A percentile compares a stretch with the other conserved stretches of the same genome.
These are phyloP conservation scores for Noctua fimbriata DNA, from an alignment of 2,888 invertebrate genomes.

Conservation along the genomic window DNA sequence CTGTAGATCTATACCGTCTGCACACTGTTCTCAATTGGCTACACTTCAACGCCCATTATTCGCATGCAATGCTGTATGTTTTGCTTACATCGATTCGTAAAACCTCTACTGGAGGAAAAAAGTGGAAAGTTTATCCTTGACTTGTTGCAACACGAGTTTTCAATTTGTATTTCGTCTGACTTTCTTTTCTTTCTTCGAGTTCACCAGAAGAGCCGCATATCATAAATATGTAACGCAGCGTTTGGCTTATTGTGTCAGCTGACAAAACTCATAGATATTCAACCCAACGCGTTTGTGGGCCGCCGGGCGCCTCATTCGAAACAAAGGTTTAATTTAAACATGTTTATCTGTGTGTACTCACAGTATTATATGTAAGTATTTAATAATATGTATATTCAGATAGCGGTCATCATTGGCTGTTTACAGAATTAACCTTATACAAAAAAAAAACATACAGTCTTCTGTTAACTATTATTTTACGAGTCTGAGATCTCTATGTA, in stretches of 20 bases:
- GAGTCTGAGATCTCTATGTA: constrained; percentile 40
- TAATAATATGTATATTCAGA: constrained; percentile 54
- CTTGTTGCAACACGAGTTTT: constrained; percentile 12
- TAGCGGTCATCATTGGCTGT: constrained; percentile 52
- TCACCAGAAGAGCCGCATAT: constrained; percentile 25
- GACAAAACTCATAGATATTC: constrained; percentile 60
- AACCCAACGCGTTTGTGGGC: constrained; percentile 44
- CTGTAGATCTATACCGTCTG: neutral
- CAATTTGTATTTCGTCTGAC: constrained; percentile 33
- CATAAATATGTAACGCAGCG: constrained; percentile 57
- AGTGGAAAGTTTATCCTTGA: constrained; percentile 22
- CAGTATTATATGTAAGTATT: constrained; percentile 46
- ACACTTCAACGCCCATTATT: constrained; percentile 25
- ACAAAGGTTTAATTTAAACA: constrained; percentile 66
- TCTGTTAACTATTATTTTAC: constrained; percentile 36
- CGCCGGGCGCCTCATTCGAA: constrained; percentile 54
- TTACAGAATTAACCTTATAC: constrained; percentile 24
- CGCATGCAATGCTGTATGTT: constrained; percentile 22
- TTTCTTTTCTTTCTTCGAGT: constrained; percentile 49
- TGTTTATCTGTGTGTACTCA: constrained; percentile 57
- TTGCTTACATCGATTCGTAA: constrained; percentile 13
- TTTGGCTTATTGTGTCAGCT: constrained; percentile 48
- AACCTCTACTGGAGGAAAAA: constrained; percentile 2
- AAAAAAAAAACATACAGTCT: constrained; percentile 15
- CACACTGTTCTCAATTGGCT: constrained; percentile 27